Evolutionary conservation across 2,113 vertebrate genomes (phyloP).

Genomic region (Dromiciops gliroides): DNA sequence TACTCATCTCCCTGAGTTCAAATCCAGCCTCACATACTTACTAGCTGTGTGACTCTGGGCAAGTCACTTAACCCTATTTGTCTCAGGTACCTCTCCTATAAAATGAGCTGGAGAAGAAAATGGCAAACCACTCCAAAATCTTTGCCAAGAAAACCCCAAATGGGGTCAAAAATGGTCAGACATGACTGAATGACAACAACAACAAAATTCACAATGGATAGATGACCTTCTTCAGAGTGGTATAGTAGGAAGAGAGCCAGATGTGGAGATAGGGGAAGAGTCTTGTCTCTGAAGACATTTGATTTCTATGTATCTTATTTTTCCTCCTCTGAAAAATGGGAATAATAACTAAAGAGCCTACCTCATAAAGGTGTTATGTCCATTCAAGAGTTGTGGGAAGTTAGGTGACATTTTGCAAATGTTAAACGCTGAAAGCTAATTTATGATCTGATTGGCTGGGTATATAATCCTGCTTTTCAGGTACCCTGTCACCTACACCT

Average conservation of each 20-base stretch:
- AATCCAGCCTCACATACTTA: background rate
- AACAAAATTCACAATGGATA: background rate
- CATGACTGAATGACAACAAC: background rate
- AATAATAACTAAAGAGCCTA: background rate
- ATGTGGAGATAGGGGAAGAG: background rate
- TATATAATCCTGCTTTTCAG: background rate
- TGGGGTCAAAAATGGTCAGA: background rate
- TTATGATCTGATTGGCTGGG: background rate
- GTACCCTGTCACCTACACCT: background rate
- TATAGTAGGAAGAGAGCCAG: background rate
- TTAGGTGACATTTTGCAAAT: background rate
- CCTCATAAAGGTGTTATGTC: background rate
- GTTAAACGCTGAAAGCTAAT: background rate
- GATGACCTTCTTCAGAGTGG: background rate
- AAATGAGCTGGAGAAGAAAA: background rate
- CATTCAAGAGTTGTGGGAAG: background rate
- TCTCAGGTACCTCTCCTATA: background rate
- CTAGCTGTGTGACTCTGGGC: background rate
- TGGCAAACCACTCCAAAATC: background rate
- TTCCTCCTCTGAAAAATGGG: background rate
- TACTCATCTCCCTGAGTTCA: background rate
- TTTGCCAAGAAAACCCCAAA: background rate
- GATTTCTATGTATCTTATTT: background rate
- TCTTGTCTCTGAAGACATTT: background rate
- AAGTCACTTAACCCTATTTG: background rate